Conservation (phyloP, 2,797 vertebrate species). For the Eremophila alpestris region DNA sequence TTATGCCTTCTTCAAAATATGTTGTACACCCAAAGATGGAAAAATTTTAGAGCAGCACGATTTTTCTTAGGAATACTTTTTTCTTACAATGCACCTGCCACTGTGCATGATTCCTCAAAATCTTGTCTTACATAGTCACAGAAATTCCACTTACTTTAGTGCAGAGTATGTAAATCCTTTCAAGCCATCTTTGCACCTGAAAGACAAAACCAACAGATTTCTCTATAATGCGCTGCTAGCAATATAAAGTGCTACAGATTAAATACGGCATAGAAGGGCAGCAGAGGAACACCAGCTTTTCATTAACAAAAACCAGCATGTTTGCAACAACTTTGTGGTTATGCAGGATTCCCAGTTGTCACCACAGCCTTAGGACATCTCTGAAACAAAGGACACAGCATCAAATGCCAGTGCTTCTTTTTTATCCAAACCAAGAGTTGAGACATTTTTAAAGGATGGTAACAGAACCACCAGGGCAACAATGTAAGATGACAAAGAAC, state of each 20-base stretch:
- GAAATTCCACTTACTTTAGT: conserved; percentile 87
- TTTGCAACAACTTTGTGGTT: not conserved
- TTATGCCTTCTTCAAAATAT: not conserved
- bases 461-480: not conserved
- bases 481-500: not conserved
- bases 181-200: conserved; percentile 94
- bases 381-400: not conserved
- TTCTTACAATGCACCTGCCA: not conserved
- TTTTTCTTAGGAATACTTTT: not conserved
- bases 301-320: not conserved
- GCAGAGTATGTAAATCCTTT: conserved; percentile 97
- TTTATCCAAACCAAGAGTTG: not conserved
- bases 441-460: not conserved
- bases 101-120: not conserved
- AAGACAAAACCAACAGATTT: conserved; percentile 52
- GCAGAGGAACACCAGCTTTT: not conserved
- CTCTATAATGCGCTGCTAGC: not conserved
- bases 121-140: not conserved
- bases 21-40: not conserved
- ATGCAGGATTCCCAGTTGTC: not conserved
- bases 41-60: not conserved
- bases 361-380: not conserved
- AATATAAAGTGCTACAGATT: not conserved
- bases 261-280: not conserved
- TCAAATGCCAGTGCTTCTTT: not conserved